Evolutionary conservation across 2,888 invertebrate species (phyloP).

Genomic region (Smittia aterrima): DNA sequence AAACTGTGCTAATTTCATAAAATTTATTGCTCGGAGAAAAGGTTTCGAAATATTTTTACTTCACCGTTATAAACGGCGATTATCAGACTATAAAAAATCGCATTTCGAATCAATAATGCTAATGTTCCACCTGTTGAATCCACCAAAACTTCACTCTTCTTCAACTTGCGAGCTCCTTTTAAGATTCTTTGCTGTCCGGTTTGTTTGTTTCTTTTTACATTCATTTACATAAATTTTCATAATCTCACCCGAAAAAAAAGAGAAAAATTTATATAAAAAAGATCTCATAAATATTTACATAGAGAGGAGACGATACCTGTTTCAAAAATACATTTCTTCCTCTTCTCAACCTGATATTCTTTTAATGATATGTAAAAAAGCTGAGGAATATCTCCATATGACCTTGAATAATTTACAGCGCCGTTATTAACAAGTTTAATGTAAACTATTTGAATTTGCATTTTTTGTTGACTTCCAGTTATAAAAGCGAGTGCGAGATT

Average conservation of each 20-base stretch:
- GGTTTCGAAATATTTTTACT: neutral
- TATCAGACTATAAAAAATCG: conserved; percentile 39
- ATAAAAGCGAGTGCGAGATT: neutral
- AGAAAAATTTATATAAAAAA: conserved; percentile 4
- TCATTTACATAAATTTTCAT: conserved; percentile 41
- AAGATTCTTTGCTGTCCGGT: conserved; percentile 31
- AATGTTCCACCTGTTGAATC: conserved; percentile 38
- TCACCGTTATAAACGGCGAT: conserved; percentile 31
- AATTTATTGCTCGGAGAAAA: neutral
- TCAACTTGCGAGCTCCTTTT: neutral
- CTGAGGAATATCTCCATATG: conserved; percentile 33
- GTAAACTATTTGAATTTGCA: conserved; percentile 23
- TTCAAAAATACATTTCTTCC: neutral
- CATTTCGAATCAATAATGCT: conserved; percentile 40
- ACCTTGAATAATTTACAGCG: conserved; percentile 38
- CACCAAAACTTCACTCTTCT: neutral
- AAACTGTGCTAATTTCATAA: neutral
- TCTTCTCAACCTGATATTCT: conserved; percentile 32
- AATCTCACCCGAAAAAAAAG: conserved; percentile 37
- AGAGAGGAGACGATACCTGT: conserved; percentile 22
- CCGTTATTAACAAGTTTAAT: conserved; percentile 32
- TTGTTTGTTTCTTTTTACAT: conserved; percentile 41
- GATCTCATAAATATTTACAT: conserved; percentile 32
- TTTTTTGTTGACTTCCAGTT: neutral
- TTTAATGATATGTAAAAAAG: conserved; percentile 40